phyloP scores from a whole-genome alignment of 2,888 invertebrate genomes.

The Dicycla oo region DNA sequence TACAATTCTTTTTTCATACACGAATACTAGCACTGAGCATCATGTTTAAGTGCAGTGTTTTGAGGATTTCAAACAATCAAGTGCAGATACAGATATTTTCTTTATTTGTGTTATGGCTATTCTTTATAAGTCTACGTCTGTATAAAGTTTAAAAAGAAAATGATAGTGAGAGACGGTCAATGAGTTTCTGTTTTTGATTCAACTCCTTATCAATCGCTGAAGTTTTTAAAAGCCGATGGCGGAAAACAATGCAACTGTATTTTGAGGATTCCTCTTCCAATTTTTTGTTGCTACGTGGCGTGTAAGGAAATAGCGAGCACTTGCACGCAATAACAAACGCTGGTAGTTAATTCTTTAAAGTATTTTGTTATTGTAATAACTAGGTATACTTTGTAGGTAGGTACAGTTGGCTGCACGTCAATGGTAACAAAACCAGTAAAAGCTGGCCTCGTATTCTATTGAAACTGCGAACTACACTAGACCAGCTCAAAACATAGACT shows the following conservation, averaged over 20 bases:
- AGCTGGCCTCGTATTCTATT: no score
- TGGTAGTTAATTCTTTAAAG: not conserved
- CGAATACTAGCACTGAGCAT: not conserved
- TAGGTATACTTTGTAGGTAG: not conserved
- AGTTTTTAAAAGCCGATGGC: not conserved
- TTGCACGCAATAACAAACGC: slow-evolving; percentile 9
- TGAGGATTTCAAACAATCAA: not conserved
- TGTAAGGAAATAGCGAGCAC: slow-evolving; percentile 1
- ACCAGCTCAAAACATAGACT: no score
- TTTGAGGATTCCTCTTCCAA: not conserved
- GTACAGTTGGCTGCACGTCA: not conserved
- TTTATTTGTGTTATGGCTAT: not conserved
- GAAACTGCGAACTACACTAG: no score
- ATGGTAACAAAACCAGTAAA: not conserved
- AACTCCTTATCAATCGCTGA: slow-evolving; percentile 6
- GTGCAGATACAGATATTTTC: not conserved
- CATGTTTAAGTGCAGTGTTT: not conserved
- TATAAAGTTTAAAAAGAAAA: not conserved
- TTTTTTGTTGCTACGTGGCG: not conserved
- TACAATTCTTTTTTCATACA: not conserved
- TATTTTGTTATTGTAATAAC: not conserved
- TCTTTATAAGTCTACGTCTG: not conserved
- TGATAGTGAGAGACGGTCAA: not conserved
- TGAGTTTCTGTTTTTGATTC: not conserved
- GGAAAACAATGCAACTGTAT: not conserved